A percentile compares a stretch with the other conserved stretches of the same genome.
Evolutionary conservation across 2,888 invertebrate genomes (phyloP).

Genomic region (Eueremaeus valkanovi): DNA sequence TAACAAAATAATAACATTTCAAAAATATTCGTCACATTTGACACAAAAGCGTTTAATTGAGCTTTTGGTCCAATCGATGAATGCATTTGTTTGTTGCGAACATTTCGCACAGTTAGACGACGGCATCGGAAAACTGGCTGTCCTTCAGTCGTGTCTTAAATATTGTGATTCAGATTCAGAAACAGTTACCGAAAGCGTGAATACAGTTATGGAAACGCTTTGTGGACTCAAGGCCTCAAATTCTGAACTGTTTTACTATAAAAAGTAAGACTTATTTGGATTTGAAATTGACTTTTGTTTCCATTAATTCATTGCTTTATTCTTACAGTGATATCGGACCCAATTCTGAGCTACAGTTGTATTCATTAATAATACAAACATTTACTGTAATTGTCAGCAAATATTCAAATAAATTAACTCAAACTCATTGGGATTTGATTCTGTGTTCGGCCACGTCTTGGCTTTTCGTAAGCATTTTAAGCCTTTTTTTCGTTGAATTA

Average conservation of each 20-base stretch:
- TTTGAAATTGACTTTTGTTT: background rate
- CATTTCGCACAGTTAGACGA: background rate
- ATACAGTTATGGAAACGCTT: background rate
- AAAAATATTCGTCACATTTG: constrained; percentile 6
- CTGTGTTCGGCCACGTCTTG: constrained; percentile 5
- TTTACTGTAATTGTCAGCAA: background rate
- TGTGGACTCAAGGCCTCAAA: constrained; percentile 1
- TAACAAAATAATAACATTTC: constrained; percentile 15
- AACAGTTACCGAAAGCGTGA: background rate
- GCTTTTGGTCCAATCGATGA: background rate
- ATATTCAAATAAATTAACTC: background rate
- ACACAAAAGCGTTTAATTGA: background rate
- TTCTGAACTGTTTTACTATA: constrained; percentile 3
- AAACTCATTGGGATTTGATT: constrained; percentile 31
- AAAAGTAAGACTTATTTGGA: background rate
- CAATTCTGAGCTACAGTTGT: constrained; percentile 2
- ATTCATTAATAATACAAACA: background rate
- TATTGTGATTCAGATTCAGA: background rate
- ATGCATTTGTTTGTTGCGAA: constrained; percentile 10
- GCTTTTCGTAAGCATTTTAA: background rate
- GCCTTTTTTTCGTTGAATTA: background rate
- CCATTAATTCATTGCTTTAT: too few species aligned
- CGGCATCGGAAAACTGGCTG: constrained; percentile 19
- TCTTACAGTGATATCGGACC: background rate
- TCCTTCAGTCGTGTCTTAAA: constrained; percentile 24